Evolutionary conservation across 2,113 vertebrate species (phyloP).

Genomic region (Syngnathoides biaculeatus): DNA sequence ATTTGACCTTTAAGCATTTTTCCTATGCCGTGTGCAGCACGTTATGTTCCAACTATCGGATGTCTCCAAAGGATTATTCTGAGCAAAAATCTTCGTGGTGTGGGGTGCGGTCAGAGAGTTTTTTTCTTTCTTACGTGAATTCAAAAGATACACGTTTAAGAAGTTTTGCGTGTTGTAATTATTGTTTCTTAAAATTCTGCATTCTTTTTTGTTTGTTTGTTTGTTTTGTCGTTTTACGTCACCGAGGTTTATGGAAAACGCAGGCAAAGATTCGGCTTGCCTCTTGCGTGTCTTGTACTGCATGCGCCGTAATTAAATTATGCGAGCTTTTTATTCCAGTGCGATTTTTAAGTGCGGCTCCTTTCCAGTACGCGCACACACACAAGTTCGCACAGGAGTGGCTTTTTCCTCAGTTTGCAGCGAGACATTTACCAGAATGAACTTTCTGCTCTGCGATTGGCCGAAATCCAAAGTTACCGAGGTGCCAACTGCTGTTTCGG

Average conservation of each 20-base stretch:
- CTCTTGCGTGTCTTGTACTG: neutral
- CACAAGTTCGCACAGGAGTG: no score
- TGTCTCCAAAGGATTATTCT: conserved; percentile 15
- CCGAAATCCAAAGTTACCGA: neutral
- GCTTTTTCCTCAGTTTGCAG: neutral
- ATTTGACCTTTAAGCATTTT: no score
- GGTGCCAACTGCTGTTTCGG: neutral
- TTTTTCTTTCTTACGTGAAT: neutral
- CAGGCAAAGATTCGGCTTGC: neutral
- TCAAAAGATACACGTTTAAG: no score
- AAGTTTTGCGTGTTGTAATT: neutral
- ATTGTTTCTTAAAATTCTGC: neutral
- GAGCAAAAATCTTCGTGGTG: conserved; percentile 2
- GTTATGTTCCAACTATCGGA: no score
- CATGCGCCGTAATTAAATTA: neutral
- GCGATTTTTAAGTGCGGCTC: neutral
- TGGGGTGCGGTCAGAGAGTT: neutral
- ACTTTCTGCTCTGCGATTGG: neutral
- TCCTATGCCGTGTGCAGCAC: no score
- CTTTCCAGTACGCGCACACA: neutral
- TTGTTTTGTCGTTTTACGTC: neutral
- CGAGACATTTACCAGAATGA: neutral
- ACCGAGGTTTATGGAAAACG: neutral
- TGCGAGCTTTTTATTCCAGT: neutral
- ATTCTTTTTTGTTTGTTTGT: neutral